These are phyloP conservation scores for Ericerus pela DNA, from an alignment of 1,140 invertebrate genomes.

Conservation along the genomic window DNA sequence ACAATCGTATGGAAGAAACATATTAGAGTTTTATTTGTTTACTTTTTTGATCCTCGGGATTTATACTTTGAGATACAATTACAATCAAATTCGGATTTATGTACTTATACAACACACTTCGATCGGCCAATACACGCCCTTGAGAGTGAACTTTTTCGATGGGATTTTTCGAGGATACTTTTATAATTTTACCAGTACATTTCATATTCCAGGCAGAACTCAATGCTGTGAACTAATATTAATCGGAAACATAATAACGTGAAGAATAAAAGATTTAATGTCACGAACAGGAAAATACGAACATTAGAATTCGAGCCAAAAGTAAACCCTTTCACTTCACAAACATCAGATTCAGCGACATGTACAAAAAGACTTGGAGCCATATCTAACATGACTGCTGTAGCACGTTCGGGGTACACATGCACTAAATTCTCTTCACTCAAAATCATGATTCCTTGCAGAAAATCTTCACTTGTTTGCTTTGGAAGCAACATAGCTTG, in stretches of 20 bases:
- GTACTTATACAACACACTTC: conserved; percentile 96
- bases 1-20: conserved; percentile 3
- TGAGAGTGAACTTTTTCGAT: conserved; percentile 87
- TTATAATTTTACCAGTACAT: conserved; percentile 42
- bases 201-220: conserved; percentile 49
- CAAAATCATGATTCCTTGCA: conserved; percentile 62
- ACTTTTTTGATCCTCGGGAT: conserved; percentile 19
- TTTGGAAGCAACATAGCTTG: conserved; percentile 56
- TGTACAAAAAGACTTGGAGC: conserved; percentile 45
- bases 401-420: conserved; percentile 44
- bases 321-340: conserved; percentile 47
- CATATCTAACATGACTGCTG: conserved; percentile 33
- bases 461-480: conserved; percentile 47
- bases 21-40: neutral
- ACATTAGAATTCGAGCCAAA: neutral
- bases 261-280: neutral
- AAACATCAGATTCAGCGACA: conserved; percentile 46
- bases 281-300: neutral
- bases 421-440: conserved; percentile 54
- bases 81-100: conserved; percentile 93
- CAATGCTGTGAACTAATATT: conserved; percentile 5
- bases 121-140: conserved; percentile 83
- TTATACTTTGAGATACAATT: conserved; percentile 61
- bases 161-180: conserved; percentile 50
- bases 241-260: conserved; percentile 14